Conservation (phyloP, 2,113 vertebrate species). For the Benitochromis conjunctus region DNA sequence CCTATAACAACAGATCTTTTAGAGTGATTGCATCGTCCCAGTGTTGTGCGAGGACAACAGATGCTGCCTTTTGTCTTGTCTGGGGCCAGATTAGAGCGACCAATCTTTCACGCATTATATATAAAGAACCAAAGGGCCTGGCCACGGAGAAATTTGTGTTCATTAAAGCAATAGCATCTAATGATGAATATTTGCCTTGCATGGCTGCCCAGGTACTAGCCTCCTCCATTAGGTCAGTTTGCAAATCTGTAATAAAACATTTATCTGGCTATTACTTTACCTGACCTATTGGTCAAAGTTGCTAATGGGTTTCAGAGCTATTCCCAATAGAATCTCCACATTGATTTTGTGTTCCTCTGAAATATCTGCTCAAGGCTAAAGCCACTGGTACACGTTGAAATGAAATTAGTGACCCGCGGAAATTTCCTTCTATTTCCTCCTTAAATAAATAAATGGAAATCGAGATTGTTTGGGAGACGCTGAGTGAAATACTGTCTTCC, state of each 20-base stretch:
- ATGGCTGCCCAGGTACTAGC: constrained; percentile 68
- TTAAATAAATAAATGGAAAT: constrained; percentile 77
- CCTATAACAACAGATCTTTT: neutral
- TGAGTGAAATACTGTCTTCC: constrained; percentile 49
- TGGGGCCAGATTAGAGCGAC: neutral
- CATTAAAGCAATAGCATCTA: constrained; percentile 58
- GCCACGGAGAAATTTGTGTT: constrained; percentile 53
- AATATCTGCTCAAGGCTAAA: constrained; percentile 78
- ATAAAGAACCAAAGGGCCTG: constrained; percentile 13
- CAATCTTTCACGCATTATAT: constrained; percentile 28
- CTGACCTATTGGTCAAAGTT: constrained; percentile 85
- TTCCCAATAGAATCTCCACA: constrained; percentile 75
- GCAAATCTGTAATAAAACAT: constrained; percentile 90
- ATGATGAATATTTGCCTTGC: constrained; percentile 71
- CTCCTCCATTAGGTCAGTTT: constrained; percentile 80
- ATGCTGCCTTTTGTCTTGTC: constrained; percentile 14
- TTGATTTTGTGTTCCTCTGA: constrained; percentile 82
- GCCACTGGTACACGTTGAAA: constrained; percentile 73
- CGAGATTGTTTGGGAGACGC: constrained; percentile 52
- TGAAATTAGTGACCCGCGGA: constrained; percentile 79
- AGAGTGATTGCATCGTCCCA: neutral
- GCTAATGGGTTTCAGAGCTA: constrained; percentile 81
- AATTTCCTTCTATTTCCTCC: constrained; percentile 73
- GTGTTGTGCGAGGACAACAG: neutral
- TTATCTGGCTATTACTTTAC: constrained; percentile 87